Evolutionary conservation across 2,888 invertebrate species (phyloP), one percentile per base, ranked within the genome.

Genomic region (Leptopilina syphax): DNA sequence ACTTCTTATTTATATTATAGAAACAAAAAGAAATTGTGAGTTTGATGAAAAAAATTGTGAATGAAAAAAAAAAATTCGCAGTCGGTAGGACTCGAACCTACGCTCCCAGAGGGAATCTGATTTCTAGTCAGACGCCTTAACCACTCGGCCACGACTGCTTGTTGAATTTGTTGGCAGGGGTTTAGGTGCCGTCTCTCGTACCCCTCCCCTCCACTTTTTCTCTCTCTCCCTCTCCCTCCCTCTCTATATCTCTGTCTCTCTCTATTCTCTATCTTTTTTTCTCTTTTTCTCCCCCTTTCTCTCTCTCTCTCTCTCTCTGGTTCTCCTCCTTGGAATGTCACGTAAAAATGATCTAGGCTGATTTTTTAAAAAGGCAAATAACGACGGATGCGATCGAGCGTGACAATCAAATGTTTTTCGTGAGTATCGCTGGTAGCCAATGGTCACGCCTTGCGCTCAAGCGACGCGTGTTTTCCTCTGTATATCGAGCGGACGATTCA

Each of bases 41-140:
- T 9, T 9, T 47, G 9, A 7, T 47, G 47, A 1, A 47, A 7
- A 47, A 47, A 47, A 27, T 27, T 27, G 27, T 47, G 3, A 47
- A 9, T 1, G 9, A 47, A 47, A 47, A 76, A 70, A 57, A 68
- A 81, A 67, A 41, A 2, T 9, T 88, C 96, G 96, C 96, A 95
- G 95, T 94, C 95, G 95, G 95, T 95, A 96, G 95, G 96, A 96
- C 95, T 96, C 96, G 96, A 96, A 96, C 96, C 96, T 96, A 95
- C 95, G 96, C 96, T 95, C 96, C 95, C 95, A 96, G 95, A 96
- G 95, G 95, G 95, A 96, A 96, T 95, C 95, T 95, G 95, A 96
- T 96, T 96, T 96, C 95, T 95, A 96, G 95, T 96, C 96, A 95
- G 95, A 95, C 95, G 95, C 95, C 95, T 95, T 95, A 95, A 96